Evolutionary conservation across 2,797 vertebrate genomes (phyloP), one percentile per base, ranked within the genome.

Genomic region (Bovichtus variegatus): DNA sequence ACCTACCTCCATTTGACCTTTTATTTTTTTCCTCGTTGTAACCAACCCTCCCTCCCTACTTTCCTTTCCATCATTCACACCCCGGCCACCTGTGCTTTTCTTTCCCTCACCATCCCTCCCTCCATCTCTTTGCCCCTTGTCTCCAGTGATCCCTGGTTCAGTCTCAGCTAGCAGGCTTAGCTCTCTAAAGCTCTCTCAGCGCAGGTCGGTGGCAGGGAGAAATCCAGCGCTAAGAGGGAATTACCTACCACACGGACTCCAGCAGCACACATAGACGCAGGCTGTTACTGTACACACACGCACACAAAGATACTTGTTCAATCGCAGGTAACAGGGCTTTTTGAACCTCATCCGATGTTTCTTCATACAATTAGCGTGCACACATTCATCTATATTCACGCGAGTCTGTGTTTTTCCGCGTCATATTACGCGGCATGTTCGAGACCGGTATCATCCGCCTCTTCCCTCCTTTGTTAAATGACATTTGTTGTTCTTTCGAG

Each of bases 211-310:
- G 85, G 83, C 82, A 49, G 72, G 62, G 78, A 90, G 87, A 91
- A 89, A 92, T 91, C 91, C 87, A n/a, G 44, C 23, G 21, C 87
- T 91, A 88, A 92, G 82, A 86, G 78, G 91, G 91, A 93, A 91
- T 92, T 91, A 92, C 83, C 84, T 61, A 82, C 85, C 71, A 49
- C 84, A 83, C 63, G 25, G 74, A 66, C 61, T 82, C 54, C 60
- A 68, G 40, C 71, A 83, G 51, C 74, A 66, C 68, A 71, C 78
- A 84, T 59, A 43, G 11, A 76, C 71, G 44, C 72, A 55, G 53
- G 18, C 58, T 74, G 63, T 47, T 53, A 50, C 59, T 73, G 61
- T 47, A 38, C n/a, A 21, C 10, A 23, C 1, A 51, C 27, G 31
- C 49, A 49, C 25, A 34, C 44, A 36, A 47, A 29, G 1, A 15